Evolutionary conservation across 2,888 invertebrate genomes (phyloP), one percentile per base, ranked within the genome.

Genomic region (Lobophora halterata): DNA sequence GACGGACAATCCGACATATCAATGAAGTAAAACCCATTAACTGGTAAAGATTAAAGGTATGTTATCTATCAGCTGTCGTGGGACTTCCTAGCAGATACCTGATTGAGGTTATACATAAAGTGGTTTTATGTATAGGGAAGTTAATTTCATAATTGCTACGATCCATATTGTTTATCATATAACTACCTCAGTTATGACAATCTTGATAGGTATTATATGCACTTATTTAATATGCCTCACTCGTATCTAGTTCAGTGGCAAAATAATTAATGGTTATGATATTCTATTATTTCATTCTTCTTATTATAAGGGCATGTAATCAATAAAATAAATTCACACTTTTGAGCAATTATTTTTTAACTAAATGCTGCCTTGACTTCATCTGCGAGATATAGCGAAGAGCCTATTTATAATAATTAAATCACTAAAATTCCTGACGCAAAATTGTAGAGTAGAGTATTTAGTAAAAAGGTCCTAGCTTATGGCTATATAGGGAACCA

Each of bases 91-190:
- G 30, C 31, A 28, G 11, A 33, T 34, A 23, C 13, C 27, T 31
- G 27, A 33, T 40, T 32, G 38, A 40, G 33, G 33, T 30, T 42
- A 27, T 24, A 43, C 26, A 21, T 44, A 41, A 37, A 46, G 34
- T 33, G 35, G 43, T 44, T 35, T 34, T 41, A 44, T 36, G 33
- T n/a, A 41, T 25, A 46, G 41, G 39, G 51, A 52, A 52, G 46
- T 49, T 42, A 25, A 25, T 41, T 25, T 41, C 29, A 39, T 47
- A 47, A 52, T 49, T 52, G 43, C 37, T 20, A 14, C 42, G 30
- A 19, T 39, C 23, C 16, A 23, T 16, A 34, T 28, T 30, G 37
- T 24, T 36, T 29, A 17, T 36, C 25, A 9, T 12, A 18, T 26
- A 17, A 24, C 13, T 13, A 13, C 3, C 3, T 2, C 4, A n/a